Base-by-base conservation (phyloP, 1,140 invertebrate species). In the Brachionus paranguensis region DNA sequence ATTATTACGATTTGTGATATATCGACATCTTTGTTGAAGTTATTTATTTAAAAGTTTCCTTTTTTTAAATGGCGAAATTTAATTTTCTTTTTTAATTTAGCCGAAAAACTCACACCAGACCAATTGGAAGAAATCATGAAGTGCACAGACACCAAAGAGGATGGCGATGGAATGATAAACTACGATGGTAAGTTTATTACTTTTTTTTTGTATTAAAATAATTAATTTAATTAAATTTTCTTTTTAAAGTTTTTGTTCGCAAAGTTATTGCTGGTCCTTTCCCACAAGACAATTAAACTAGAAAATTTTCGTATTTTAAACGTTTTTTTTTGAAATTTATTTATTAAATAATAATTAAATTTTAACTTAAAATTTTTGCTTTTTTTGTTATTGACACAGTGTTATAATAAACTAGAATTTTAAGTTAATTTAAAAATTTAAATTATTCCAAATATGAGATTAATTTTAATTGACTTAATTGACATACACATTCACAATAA, bases 221-320 rank as follows among this genome's bases (percentile, higher is more conserved):
- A 68, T 14, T 27, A 12, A 10, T 50, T 74, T 84, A 43, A 47
- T 83, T 29, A 14, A 83, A 68, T 33, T 27, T 8, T 41, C 0
- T 65, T 17, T 41, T 83, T 83, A 33, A 41, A 84, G 81, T 33
- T 1, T 84, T 84, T 84, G 83, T 84, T 60, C 47, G 60, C 14
- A 84, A 84, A 76, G 68, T 84, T 11, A 29, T 84, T 14, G 83
- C 83, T 76, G 83, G 83, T 43, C 83, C 83, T 53, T 84, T 84
- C 60, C 83, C 83, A 47, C 33, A 24, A 43, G 53, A 81, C n/a
- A 45, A 81, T 20, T 60, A 81, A 11, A 81, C 10, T 12, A 64
- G 27, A 50, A 24, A 76, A 76, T 50, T 43, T 41, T 74, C 47
- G 43, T 76, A 47, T 50, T 50, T 50, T 50, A 50, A 14, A 27